Conservation (phyloP, 2,888 invertebrate species). For the Ennomos quercinarius region DNA sequence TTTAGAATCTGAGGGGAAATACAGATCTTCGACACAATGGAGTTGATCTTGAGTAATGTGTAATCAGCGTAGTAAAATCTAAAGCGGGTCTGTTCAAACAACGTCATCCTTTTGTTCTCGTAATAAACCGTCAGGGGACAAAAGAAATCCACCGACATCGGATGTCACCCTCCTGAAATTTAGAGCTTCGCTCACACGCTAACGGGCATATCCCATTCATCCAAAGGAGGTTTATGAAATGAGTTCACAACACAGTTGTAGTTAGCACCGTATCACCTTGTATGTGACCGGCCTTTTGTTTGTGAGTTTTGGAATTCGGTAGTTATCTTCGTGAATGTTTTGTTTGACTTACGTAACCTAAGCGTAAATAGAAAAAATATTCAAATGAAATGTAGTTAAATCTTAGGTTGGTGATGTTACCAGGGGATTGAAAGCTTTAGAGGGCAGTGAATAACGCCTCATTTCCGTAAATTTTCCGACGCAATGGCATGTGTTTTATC, state of each 20-base stretch:
- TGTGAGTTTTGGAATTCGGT: slow-evolving; percentile 23
- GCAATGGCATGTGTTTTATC: slow-evolving; percentile 5
- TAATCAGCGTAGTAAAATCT: slow-evolving; percentile 74
- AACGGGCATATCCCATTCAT: slow-evolving; percentile 57
- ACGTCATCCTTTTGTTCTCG: slow-evolving; percentile 75
- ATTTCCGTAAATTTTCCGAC: slow-evolving; percentile 5
- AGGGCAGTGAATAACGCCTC: background rate
- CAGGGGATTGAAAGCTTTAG: slow-evolving; percentile 1
- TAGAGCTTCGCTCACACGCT: slow-evolving; percentile 51
- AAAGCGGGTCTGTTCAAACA: slow-evolving; percentile 72
- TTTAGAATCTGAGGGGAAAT: slow-evolving; percentile 64
- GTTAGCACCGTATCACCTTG: slow-evolving; percentile 46
- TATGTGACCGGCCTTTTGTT: slow-evolving; percentile 32
- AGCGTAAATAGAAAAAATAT: slow-evolving; percentile 10
- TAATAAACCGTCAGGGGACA: slow-evolving; percentile 78
- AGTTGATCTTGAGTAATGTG: slow-evolving; percentile 70
- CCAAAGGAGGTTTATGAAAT: slow-evolving; percentile 60
- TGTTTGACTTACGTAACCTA: slow-evolving; percentile 14
- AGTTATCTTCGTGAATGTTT: slow-evolving; percentile 19
- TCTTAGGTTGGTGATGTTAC: slow-evolving; percentile 2
- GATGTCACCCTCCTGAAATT: slow-evolving; percentile 69
- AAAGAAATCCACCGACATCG: slow-evolving; percentile 74
- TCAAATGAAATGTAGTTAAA: slow-evolving; percentile 4
- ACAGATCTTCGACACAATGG: slow-evolving; percentile 69
- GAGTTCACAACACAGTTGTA: slow-evolving; percentile 46